Conservation (phyloP, 2,113 vertebrate genomes). For the Semnornis frantzii region DNA sequence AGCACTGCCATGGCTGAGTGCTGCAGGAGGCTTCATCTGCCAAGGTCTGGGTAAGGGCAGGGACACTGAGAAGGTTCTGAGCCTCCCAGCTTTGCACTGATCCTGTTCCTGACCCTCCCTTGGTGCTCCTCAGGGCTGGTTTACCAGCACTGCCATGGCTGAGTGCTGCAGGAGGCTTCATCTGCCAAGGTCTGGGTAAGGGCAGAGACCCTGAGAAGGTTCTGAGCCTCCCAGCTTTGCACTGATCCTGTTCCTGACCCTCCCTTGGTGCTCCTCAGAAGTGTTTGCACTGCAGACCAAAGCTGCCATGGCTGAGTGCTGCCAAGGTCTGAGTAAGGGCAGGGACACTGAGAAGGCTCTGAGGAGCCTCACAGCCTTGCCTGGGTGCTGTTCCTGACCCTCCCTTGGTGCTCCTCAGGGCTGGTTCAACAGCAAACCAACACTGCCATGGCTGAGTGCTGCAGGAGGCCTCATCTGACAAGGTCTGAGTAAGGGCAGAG, state of each 20-base stretch:
- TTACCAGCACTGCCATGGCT: not conserved
- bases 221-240: too few relatives aligned
- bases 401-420: not conserved
- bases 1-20: rapidly evolving
- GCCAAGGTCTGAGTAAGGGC: not conserved
- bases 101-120: not conserved
- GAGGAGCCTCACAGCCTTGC: not conserved
- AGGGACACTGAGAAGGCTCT: not conserved
- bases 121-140: not conserved
- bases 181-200: not conserved
- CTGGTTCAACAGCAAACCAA: not conserved
- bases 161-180: too few relatives aligned
- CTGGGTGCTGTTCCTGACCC: not conserved
- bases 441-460: too few relatives aligned
- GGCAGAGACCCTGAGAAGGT: not conserved
- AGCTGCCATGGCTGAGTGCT: not conserved
- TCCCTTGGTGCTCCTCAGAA: too few relatives aligned
- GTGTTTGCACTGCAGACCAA: not conserved
- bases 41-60: not conserved
- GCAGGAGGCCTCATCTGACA: too few relatives aligned
- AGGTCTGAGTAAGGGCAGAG: not conserved
- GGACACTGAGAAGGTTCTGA: not conserved
- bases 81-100: not conserved
- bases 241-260: rapidly evolving
- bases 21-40: not conserved